Evolutionary conservation across 2,888 invertebrate genomes (phyloP), one percentile per base, ranked within the genome.

Genomic region (Zootermopsis nevadensis): DNA sequence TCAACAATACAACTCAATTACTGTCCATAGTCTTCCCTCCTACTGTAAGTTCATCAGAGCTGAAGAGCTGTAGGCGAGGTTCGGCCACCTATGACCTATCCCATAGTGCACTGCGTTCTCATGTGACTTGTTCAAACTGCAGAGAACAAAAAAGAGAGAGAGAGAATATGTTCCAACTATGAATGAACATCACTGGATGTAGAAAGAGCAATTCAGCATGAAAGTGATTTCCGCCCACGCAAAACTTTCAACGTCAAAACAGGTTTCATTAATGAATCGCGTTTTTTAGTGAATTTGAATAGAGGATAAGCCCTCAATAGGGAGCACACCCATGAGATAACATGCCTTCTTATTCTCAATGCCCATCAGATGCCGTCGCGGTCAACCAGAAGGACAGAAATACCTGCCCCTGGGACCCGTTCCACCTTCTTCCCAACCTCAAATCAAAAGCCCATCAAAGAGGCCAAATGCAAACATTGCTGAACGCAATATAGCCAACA

Each of bases 391-490:
- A 66, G 27, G 66, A 66, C n/a, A 66, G 15, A 27, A 66, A 66
- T 66, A 10, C 15, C 69, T 22, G 31, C 33, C 33, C 67, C 66
- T 66, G 7, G 7, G 7, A 15, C 48, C 15, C 60, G n/a, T 60
- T 60, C 27, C 27, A n/a, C 60, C 60, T 2, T 27, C 60, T 60
- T 27, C 60, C 48, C 19, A 48, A 60, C 69, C 69, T 69, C 69
- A 33, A 33, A 69, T 69, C 69, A 69, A 69, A 69, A 31, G 69
- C 31, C 69, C 69, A 69, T 69, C 69, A 69, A 69, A 31, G 33
- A 69, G 69, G 69, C 31, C 69, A 69, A 69, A 69, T 69, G 69
- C 69, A 69, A 69, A 69, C 69, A 69, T 69, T 69, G 69, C 69
- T 69, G 69, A 69, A 69, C 30, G 69, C 69, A 33, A 69, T 22